These are phyloP conservation scores for Eristalis arbustorum DNA, from an alignment of 2,888 invertebrate species.

Conservation along the genomic window DNA sequence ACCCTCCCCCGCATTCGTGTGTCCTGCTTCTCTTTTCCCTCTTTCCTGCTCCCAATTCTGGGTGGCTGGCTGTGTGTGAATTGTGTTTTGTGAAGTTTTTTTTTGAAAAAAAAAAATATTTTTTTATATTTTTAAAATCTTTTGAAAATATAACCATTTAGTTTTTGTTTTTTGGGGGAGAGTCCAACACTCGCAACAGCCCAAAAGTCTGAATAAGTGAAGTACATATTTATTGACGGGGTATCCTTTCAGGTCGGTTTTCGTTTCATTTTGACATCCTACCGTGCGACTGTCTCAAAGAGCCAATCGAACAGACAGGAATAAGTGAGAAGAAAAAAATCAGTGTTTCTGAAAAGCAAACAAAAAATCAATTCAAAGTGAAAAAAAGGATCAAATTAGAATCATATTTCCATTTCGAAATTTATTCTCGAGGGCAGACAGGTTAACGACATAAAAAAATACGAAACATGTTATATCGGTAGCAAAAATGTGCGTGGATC, in stretches of 20 bases:
- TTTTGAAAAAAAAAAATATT: not conserved
- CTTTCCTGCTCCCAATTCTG: slow-evolving; percentile 7
- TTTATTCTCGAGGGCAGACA: slow-evolving; percentile 27
- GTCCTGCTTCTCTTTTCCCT: slow-evolving; percentile 26
- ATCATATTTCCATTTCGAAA: not conserved
- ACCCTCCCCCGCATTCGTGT: slow-evolving; percentile 30
- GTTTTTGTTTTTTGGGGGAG: slow-evolving; percentile 12
- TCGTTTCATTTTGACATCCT: slow-evolving; percentile 46
- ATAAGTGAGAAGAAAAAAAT: not conserved
- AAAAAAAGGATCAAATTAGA: slow-evolving; percentile 2
- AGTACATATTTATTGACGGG: slow-evolving; percentile 17
- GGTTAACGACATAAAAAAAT: not conserved
- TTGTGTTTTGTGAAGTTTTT: not conserved
- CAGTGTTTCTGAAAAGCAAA: not conserved
- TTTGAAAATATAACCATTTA: not conserved
- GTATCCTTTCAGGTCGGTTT: slow-evolving; percentile 43
- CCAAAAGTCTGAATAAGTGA: slow-evolving; percentile 12
- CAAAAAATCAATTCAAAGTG: not conserved
- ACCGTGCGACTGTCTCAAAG: slow-evolving; percentile 27
- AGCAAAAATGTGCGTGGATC: slow-evolving; percentile 67
- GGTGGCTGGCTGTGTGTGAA: slow-evolving; percentile 32
- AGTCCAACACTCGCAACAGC: slow-evolving; percentile 27
- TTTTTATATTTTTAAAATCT: not conserved
- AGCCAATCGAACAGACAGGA: not conserved
- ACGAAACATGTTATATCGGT: slow-evolving; percentile 66